Conservation (phyloP, 2,797 vertebrate species). For the Morelia viridis region DNA sequence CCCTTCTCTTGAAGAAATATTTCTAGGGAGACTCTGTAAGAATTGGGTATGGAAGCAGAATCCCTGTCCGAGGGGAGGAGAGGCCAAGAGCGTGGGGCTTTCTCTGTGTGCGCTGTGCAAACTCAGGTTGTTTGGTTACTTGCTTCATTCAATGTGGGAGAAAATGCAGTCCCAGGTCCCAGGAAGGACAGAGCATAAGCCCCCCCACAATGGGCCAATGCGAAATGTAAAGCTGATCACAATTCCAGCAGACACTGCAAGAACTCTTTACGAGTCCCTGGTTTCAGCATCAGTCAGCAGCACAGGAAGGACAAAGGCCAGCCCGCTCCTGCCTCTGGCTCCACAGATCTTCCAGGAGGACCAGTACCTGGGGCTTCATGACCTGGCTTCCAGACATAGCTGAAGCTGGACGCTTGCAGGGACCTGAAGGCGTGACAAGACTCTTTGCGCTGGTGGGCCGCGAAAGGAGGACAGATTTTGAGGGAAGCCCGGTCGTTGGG, state of each 20-base stretch:
- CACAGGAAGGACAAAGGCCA: neutral
- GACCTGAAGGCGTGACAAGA: neutral
- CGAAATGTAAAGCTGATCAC: neutral
- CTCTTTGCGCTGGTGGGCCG: fast-evolving
- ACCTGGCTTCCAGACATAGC: slow-evolving; percentile 6
- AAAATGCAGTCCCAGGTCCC: neutral
- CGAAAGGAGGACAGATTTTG: fast-evolving
- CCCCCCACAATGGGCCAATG: neutral
- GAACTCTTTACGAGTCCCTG: neutral
- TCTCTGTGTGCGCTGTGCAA: neutral
- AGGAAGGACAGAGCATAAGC: neutral
- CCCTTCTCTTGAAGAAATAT: no score
- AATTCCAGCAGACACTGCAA: neutral
- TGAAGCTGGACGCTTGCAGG: slow-evolving; percentile 24
- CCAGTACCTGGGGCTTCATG: neutral
- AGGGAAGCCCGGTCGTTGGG: fast-evolving
- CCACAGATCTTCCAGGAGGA: neutral
- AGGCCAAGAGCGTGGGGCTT: neutral
- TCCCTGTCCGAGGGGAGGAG: neutral
- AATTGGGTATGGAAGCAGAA: neutral
- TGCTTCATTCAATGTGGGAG: neutral
- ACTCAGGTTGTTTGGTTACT: neutral
- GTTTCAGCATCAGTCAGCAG: neutral
- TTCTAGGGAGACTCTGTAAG: neutral
- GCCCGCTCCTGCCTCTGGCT: neutral